phyloP scores from a whole-genome alignment of 37 sponge, comb jelly and placozoan species.

The Cladorhizidae sp. region DNA sequence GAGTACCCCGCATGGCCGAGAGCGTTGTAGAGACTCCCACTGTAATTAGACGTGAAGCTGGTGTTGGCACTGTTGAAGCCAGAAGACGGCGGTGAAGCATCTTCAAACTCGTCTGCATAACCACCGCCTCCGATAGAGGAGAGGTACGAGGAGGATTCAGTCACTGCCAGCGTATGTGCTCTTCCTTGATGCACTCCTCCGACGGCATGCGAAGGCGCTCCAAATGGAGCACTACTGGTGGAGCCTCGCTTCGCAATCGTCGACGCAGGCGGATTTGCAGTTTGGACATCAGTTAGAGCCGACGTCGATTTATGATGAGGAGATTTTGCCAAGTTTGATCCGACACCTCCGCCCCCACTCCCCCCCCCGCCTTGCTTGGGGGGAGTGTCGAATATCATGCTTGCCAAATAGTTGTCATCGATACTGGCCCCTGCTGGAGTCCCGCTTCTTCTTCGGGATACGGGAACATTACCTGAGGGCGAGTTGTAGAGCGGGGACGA shows the following conservation, averaged over 20 bases:
- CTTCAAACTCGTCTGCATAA: conserved; percentile 19
- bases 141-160: conserved; percentile 1
- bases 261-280: neutral
- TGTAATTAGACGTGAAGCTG: neutral
- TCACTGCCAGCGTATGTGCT: neutral
- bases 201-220: too few species aligned
- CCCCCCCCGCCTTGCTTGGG: neutral
- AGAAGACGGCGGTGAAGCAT: neutral
- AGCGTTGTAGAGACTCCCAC: neutral
- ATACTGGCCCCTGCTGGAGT: conserved; percentile 32
- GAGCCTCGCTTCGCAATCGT: neutral
- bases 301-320: conserved; percentile 58
- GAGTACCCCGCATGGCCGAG: neutral
- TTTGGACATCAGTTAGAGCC: conserved; percentile 41
- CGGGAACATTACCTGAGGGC: conserved; percentile 9
- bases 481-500: neutral
- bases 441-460: conserved; percentile 2
- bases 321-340: conserved; percentile 22
- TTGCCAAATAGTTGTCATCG: conserved; percentile 50
- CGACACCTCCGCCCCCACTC: neutral
- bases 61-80: neutral
- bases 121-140: conserved; percentile 11
- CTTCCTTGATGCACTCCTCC: neutral
- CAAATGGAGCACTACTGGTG: too few species aligned
- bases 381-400: conserved; percentile 53